These are phyloP conservation scores for Zoanthus sansibaricus DNA, from an alignment of 92 coral and sea anemone genomes.

Conservation along the genomic window DNA sequence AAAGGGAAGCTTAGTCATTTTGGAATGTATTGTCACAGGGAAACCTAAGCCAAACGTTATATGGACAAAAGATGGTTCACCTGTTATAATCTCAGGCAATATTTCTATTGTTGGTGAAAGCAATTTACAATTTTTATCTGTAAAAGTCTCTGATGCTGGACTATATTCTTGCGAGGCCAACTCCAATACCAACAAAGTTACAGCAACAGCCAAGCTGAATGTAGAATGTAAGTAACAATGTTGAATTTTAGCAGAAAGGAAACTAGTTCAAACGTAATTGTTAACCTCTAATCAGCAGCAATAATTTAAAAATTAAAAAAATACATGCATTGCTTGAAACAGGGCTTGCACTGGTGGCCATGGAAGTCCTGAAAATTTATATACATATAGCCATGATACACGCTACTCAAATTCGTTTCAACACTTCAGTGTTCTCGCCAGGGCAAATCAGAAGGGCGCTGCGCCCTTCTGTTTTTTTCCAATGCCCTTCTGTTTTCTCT, in stretches of 20 bases:
- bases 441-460: too few relatives aligned
- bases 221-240: constrained; percentile 76
- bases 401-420: too few relatives aligned
- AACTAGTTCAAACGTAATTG: too few relatives aligned
- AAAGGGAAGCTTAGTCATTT: constrained; percentile 58
- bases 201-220: constrained; percentile 55
- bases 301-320: too few relatives aligned
- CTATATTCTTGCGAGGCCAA: constrained; percentile 76
- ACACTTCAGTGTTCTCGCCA: too few relatives aligned
- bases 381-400: too few relatives aligned
- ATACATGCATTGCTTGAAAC: too few relatives aligned
- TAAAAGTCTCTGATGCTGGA: constrained; percentile 81
- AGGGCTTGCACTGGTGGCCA: too few relatives aligned
- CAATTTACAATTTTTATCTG: constrained; percentile 72
- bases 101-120: constrained; percentile 72
- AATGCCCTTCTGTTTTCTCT: too few relatives aligned
- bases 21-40: constrained; percentile 81
- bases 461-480: too few relatives aligned
- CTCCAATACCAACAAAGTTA: constrained; percentile 24
- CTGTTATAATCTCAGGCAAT: constrained; percentile 54
- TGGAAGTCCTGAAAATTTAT: too few relatives aligned
- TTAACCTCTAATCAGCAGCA: too few relatives aligned
- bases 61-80: constrained; percentile 78
- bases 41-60: constrained; percentile 82
- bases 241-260: neutral